These are phyloP conservation scores for Mythimna pallens DNA, from an alignment of 2,888 invertebrate genomes.

Conservation along the genomic window DNA sequence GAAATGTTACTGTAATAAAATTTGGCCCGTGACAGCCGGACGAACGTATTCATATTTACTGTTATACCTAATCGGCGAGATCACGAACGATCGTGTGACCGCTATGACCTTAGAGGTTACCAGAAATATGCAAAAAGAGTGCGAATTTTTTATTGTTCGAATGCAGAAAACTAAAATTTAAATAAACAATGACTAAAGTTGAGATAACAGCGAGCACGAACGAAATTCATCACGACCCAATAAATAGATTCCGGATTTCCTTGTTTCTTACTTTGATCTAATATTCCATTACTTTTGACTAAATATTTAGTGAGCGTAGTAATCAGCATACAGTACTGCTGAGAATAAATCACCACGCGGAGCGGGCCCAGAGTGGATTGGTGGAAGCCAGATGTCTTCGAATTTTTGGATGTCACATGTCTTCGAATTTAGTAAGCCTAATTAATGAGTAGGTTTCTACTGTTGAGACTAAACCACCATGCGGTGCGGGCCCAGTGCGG, in stretches of 20 bases:
- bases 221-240: constrained; percentile 2
- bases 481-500: too few relatives aligned
- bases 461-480: too few relatives aligned
- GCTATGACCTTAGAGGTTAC: constrained; percentile 69
- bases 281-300: not conserved
- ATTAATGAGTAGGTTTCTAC: too few relatives aligned
- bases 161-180: constrained; percentile 5
- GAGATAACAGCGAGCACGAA: constrained; percentile 3
- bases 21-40: constrained; percentile 64
- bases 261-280: not conserved
- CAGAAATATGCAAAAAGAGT: constrained; percentile 31
- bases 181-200: constrained; percentile 1
- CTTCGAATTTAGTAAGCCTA: too few relatives aligned
- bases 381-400: too few relatives aligned
- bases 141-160: constrained; percentile 5
- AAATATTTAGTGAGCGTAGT: not conserved
- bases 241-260: constrained; percentile 1
- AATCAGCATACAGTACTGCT: too few relatives aligned
- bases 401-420: too few relatives aligned
- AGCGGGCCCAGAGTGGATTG: too few relatives aligned
- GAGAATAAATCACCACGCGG: too few relatives aligned
- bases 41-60: constrained; percentile 74
- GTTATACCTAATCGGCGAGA: constrained; percentile 71
- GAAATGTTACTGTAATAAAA: constrained; percentile 71
- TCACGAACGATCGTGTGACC: constrained; percentile 76